phyloP scores from a whole-genome alignment of 92 coral and sea anemone genomes.

The Palythoa caribaeorum region DNA sequence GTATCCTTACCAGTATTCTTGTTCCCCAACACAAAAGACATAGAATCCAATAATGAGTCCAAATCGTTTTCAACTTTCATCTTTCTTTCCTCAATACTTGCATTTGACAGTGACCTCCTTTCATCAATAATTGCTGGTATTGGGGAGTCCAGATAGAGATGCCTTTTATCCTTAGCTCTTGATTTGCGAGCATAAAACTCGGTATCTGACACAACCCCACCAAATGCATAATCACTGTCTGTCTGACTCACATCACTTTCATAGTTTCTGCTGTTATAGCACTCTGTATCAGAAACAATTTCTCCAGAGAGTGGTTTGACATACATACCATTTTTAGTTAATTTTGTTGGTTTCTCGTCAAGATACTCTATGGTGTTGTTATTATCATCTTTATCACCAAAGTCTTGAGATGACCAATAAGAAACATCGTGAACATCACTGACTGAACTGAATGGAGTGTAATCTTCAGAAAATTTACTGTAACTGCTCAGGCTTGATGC shows the following conservation, averaged over 20 bases:
- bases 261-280: slow-evolving; percentile 68
- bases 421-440: slow-evolving; percentile 80
- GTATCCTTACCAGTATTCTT: slow-evolving; percentile 40
- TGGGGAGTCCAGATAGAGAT: slow-evolving; percentile 79
- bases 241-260: slow-evolving; percentile 79
- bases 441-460: slow-evolving; percentile 72
- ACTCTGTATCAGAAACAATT: slow-evolving; percentile 81
- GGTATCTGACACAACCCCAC: slow-evolving; percentile 80
- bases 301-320: slow-evolving; percentile 69
- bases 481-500: slow-evolving; percentile 72
- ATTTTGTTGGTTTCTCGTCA: slow-evolving; percentile 19
- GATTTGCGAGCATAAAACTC: slow-evolving; percentile 74
- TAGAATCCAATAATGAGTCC: slow-evolving; percentile 88
- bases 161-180: slow-evolving; percentile 70
- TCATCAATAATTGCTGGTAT: slow-evolving; percentile 74
- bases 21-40: slow-evolving; percentile 86
- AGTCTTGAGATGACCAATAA: slow-evolving; percentile 75
- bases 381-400: slow-evolving; percentile 71
- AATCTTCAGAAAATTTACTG: slow-evolving; percentile 83
- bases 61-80: slow-evolving; percentile 86
- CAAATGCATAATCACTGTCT: slow-evolving; percentile 75
- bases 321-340: slow-evolving; percentile 52
- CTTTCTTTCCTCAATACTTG: slow-evolving; percentile 83
- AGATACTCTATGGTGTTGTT: slow-evolving; percentile 51
- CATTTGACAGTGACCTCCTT: slow-evolving; percentile 62